Percentiles rank a stretch among this genome's conserved stretches.
These are phyloP conservation scores for Parauchenoglanis punctatus DNA, from an alignment of 2,797 vertebrate genomes.

Conservation along the genomic window DNA sequence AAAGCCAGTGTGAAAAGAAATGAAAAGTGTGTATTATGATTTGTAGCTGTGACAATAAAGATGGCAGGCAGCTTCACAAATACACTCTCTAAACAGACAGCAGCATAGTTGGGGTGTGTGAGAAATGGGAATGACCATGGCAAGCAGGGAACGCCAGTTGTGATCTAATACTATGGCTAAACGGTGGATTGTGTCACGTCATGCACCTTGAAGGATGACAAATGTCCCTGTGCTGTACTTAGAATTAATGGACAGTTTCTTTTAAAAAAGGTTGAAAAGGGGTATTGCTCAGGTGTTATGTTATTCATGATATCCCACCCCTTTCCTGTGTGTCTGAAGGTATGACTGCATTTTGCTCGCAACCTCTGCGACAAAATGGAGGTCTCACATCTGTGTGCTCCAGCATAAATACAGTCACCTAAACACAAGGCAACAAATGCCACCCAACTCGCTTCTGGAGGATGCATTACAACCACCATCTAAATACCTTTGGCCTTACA, in stretches of 20 bases:
- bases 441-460: slow-evolving; percentile 55
- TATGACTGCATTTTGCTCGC: not conserved
- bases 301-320: slow-evolving; percentile 58
- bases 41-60: slow-evolving; percentile 50
- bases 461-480: slow-evolving; percentile 65
- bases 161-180: slow-evolving; percentile 77
- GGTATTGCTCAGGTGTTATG: slow-evolving; percentile 53
- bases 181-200: slow-evolving; percentile 73
- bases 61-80: slow-evolving; percentile 79
- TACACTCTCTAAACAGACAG: slow-evolving; percentile 69
- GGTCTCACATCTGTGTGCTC: slow-evolving; percentile 65
- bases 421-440: slow-evolving; percentile 69
- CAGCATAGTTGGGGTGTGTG: slow-evolving; percentile 65
- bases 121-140: slow-evolving; percentile 79
- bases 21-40: slow-evolving; percentile 65
- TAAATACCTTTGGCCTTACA: slow-evolving; percentile 63
- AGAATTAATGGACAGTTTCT: slow-evolving; percentile 78
- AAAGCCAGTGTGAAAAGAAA: slow-evolving; percentile 27
- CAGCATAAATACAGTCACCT: slow-evolving; percentile 26
- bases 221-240: slow-evolving; percentile 70
- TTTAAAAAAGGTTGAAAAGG: slow-evolving; percentile 51
- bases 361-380: slow-evolving; percentile 55
- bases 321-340: not conserved
- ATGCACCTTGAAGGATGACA: slow-evolving; percentile 78
- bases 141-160: slow-evolving; percentile 67